These are phyloP conservation scores for Choristoneura fumiferana DNA, from an alignment of 1,140 invertebrate species.

Conservation along the genomic window DNA sequence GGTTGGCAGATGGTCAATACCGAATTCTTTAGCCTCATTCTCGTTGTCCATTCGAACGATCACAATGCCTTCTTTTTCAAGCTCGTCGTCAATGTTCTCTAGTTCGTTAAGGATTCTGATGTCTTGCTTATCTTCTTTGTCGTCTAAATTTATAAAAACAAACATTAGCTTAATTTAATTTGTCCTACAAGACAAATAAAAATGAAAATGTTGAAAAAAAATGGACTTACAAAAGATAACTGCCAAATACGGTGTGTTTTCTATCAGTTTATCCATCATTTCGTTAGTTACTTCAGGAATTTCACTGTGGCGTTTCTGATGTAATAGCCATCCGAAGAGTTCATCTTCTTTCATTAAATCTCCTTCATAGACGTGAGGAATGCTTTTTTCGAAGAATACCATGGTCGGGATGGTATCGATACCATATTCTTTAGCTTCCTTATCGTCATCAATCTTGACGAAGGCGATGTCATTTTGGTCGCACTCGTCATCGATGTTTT, in stretches of 20 bases:
- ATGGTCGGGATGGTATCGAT: conserved; percentile 89
- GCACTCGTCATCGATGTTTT: conserved; percentile 97
- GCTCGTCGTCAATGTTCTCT: conserved; percentile 95
- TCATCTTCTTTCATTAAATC: conserved; percentile 95
- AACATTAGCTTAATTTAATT: background rate
- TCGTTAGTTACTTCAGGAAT: conserved; percentile 96
- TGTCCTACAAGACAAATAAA: no score
- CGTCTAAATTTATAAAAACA: conserved; percentile 81
- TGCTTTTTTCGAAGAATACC: conserved; percentile 92
- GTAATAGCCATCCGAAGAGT: conserved; percentile 91
- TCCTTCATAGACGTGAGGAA: conserved; percentile 94
- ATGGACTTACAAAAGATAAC: conserved; percentile 90
- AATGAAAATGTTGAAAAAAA: background rate
- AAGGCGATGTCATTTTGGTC: conserved; percentile 95
- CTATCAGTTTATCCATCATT: conserved; percentile 95
- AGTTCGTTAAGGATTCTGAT: conserved; percentile 92
- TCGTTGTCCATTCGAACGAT: conserved; percentile 94
- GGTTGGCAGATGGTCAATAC: conserved; percentile 93
- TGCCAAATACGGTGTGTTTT: conserved; percentile 87
- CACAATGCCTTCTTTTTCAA: conserved; percentile 93
- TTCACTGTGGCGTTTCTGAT: conserved; percentile 93
- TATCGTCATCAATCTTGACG: conserved; percentile 94
- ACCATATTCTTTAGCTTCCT: conserved; percentile 93
- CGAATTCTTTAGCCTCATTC: conserved; percentile 93
- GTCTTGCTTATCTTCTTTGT: conserved; percentile 93